Evolutionary conservation across 1,140 invertebrate species (phyloP).

Genomic region (Zelostemma sp.): DNA sequence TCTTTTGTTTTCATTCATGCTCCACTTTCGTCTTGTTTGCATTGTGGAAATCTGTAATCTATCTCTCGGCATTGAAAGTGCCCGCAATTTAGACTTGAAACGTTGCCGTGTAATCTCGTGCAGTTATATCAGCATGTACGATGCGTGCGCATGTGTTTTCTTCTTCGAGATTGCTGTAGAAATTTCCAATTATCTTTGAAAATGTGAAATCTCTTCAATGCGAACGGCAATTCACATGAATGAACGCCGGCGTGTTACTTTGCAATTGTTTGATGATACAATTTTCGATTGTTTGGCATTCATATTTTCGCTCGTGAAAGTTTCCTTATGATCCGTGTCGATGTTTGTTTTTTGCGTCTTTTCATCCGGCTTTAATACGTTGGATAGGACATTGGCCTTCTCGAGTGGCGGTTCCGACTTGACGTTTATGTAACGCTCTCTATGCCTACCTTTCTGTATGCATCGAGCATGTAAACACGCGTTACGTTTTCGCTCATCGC

Average conservation of each 20-base stretch:
- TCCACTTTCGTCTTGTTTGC: constrained; percentile 49
- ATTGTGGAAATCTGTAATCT: constrained; percentile 48
- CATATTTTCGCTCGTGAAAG: too few relatives aligned
- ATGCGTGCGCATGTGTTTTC: constrained; percentile 25
- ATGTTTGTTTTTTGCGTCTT: background rate
- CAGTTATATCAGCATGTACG: constrained; percentile 12
- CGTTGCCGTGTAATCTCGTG: constrained; percentile 28
- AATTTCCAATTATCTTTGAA: constrained; percentile 32
- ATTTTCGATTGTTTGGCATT: too few relatives aligned
- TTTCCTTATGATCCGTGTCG: background rate
- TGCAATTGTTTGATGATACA: too few relatives aligned
- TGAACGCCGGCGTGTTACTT: background rate
- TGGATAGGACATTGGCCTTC: constrained; percentile 65
- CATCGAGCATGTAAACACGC: constrained; percentile 39
- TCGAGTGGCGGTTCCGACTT: constrained; percentile 46
- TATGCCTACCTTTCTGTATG: constrained; percentile 26
- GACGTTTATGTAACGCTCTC: constrained; percentile 59
- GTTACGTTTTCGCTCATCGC: constrained; percentile 46
- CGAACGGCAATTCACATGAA: background rate
- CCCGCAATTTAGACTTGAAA: constrained; percentile 40
- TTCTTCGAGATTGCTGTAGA: constrained; percentile 31
- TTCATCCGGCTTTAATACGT: constrained; percentile 10
- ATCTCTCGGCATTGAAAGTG: constrained; percentile 49
- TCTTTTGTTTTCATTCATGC: constrained; percentile 51
- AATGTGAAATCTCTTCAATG: constrained; percentile 28